Base-by-base conservation (phyloP, 2,113 vertebrate genomes). In the Trachemys scripta region DNA sequence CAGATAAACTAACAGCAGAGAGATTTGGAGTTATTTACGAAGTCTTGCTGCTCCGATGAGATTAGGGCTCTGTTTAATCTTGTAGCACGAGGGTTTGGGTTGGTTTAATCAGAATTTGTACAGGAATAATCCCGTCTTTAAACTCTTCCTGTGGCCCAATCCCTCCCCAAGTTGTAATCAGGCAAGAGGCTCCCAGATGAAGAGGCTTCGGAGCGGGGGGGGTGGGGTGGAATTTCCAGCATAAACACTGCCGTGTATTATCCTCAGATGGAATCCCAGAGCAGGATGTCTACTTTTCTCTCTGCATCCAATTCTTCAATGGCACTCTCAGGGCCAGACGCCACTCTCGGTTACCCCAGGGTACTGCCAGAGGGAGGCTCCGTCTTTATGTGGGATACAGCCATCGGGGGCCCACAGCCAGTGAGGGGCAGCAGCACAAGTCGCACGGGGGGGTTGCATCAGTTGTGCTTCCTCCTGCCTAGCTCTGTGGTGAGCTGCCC, bases 51-150 rank as follows among this genome's bases (percentile, higher is more conserved):
- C 97, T 49, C 6, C 84, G 94, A 22, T 0, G 93, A 95, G 97
- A 98, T 98, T 97, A 98, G 94, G 95, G 97, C 94, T 89, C 20
- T 31, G 94, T 81, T 97, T 97, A 97, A 86, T 94, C 84, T 82
- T 87, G 95, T 89, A 83, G 95, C 90, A 2, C 80, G 93, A 95
- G 96, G 97, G 92, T 94, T 97, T 90, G 92, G 97, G 97, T 27
- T 0, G 90, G 45, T 97, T 98, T 98, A 98, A 98, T 98, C 97
- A 97, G 97, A 96, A 96, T 98, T 97, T 98, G 97, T 88, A 97
- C 97, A 98, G 97, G 84, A 94, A 94, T 98, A 98, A 97, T 98
- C 97, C 97, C 13, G 20, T 93, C 96, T 96, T 97, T 96, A 96
- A 96, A 95, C 97, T 96, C 90, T 81, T 85, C 89, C 96, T 59